Evolutionary conservation across 2,888 invertebrate genomes (phyloP).

Genomic region (Cosmia trapezina): DNA sequence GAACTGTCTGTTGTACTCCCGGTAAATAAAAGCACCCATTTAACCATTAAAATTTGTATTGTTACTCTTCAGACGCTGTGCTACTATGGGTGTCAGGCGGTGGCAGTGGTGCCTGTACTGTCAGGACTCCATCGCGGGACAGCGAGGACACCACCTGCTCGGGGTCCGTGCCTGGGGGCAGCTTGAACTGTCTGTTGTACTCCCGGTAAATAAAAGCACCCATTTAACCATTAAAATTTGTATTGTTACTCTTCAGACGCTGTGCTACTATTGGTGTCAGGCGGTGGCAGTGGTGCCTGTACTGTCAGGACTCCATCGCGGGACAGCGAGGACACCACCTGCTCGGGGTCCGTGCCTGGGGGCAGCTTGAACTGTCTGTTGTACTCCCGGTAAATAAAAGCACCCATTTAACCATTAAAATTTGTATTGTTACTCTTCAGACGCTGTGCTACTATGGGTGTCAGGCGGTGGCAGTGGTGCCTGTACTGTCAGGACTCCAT

Average conservation of each 20-base stretch:
- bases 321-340: constrained; percentile 96
- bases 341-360: constrained; percentile 96
- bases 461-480: constrained; percentile 82
- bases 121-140: constrained; percentile 97
- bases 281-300: constrained; percentile 90
- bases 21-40: background rate
- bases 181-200: too few species aligned
- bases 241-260: background rate
- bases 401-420: background rate
- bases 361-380: constrained; percentile 90
- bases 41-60: constrained; percentile 1
- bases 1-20: too few species aligned
- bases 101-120: constrained; percentile 94
- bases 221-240: background rate
- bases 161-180: constrained; percentile 97
- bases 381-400: background rate
- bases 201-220: background rate
- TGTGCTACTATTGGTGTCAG: background rate
- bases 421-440: constrained; percentile 2
- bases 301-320: constrained; percentile 98
- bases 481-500: constrained; percentile 97
- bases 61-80: background rate
- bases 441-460: background rate
- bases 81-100: background rate
- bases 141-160: constrained; percentile 96